Evolutionary conservation across 2,797 vertebrate species (phyloP), one percentile per base, ranked within the genome.

Genomic region (Austrolebias charrua): DNA sequence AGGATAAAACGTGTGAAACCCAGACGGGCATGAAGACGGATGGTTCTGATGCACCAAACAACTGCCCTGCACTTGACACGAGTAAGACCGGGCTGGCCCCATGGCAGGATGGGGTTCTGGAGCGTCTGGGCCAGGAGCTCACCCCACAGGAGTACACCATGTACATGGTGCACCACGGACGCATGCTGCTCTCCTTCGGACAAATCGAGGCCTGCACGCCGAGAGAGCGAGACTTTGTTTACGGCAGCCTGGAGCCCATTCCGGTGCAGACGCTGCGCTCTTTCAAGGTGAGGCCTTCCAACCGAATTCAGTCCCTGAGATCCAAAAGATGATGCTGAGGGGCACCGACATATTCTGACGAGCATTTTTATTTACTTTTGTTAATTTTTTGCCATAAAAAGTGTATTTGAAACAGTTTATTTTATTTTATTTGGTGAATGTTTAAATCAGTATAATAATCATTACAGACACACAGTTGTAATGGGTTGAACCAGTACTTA

Each of bases 181-280:
- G 95, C 55, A 96, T 97, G 95, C 94, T 98, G 35, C 89, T 98
- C 19, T 82, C 90, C 63, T 98, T 98, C n/a, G 95, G 95, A n/a
- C 93, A 98, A 74, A 94, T 97, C 44, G 67, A 91, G 28, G 95
- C 96, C 68, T 98, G 96, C 52, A 98, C 96, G 0, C 95, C 96
- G 0, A 93, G 83, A 75, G 95, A 98, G 35, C 94, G 82, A 65
- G 96, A 98, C 66, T 98, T 97, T 77, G 95, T 97, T n/a, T 98
- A 98, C 0, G 95, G 95, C 48, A 95, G 93, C 43, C 86, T 98
- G 55, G 95, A 98, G 81, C 94, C 94, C 14, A 95, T 97, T 66
- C 92, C 94, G 6, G 93, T 98, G 5, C 95, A 95, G 82, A 95
- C 94, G 0, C 90, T 96, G 38, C 91, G 81, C 52, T 95, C 95